phyloP scores from a whole-genome alignment of 92 coral and sea anemone species.

The Parazoanthus swiftii region DNA sequence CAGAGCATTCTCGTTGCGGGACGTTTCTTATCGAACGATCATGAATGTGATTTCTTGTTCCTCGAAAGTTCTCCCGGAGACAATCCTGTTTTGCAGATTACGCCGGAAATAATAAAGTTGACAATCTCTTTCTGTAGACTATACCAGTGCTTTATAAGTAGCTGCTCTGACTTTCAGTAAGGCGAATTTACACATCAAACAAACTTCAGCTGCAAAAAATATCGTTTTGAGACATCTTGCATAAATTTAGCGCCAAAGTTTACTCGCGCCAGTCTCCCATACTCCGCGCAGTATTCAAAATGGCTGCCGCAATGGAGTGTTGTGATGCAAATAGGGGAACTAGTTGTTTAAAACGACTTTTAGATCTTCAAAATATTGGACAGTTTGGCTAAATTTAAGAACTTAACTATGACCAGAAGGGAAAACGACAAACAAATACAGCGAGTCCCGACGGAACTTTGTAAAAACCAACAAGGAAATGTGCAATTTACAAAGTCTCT shows the following conservation, averaged over 20 bases:
- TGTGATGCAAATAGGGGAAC: conserved; percentile 5
- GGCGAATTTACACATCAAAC: conserved; percentile 31
- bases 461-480: conserved; percentile 12
- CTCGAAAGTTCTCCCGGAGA: not conserved
- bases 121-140: not conserved
- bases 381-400: conserved; percentile 2
- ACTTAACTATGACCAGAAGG: conserved; percentile 19
- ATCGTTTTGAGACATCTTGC: conserved; percentile 33
- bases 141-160: not conserved
- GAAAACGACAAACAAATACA: conserved; percentile 11
- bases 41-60: not conserved
- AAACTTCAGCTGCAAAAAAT: conserved; percentile 10
- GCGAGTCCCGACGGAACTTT: not conserved
- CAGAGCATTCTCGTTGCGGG: conserved; percentile 15
- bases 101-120: not conserved
- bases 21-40: not conserved
- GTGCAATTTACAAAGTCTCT: not conserved
- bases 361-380: not conserved
- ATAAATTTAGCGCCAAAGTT: conserved; percentile 48
- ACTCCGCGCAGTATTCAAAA: conserved; percentile 10
- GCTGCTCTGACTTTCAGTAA: conserved; percentile 4
- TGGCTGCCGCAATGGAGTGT: conserved; percentile 16
- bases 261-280: conserved; percentile 27
- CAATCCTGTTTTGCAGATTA: not conserved
- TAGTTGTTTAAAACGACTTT: conserved; percentile 6